A percentile compares a stretch with the other conserved stretches of the same genome.
Conservation (phyloP, 2,113 vertebrate species). For the Malurus elegans region DNA sequence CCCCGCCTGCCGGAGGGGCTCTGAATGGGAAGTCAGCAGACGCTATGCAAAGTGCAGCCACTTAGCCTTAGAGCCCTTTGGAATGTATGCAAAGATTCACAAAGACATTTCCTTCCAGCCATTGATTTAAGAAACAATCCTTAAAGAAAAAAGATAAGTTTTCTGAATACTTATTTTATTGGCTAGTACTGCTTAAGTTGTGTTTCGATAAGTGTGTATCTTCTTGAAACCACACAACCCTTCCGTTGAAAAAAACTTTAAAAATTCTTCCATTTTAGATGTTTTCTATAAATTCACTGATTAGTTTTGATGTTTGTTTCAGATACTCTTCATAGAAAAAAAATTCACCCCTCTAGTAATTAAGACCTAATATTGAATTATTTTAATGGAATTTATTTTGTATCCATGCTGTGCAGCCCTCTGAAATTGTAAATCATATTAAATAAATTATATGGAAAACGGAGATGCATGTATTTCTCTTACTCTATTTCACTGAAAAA, state of each 20-base stretch:
- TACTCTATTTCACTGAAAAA: background rate
- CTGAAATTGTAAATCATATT: background rate
- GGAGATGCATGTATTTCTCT: background rate
- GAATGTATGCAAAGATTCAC: constrained; percentile 48
- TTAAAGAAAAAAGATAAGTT: background rate
- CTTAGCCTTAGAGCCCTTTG: constrained; percentile 42
- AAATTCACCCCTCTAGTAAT: accelerated
- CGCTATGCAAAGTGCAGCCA: constrained; percentile 51
- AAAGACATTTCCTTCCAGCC: constrained; percentile 40
- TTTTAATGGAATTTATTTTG: background rate
- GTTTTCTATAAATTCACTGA: background rate
- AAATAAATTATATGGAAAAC: background rate
- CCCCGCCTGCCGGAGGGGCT: constrained; percentile 36
- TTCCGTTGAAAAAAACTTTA: background rate
- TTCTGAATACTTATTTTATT: background rate
- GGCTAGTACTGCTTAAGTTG: background rate
- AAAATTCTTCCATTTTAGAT: background rate
- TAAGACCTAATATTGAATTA: background rate
- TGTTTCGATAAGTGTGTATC: background rate
- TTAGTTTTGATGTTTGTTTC: background rate
- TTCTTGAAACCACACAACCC: background rate
- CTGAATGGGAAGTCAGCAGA: constrained; percentile 66
- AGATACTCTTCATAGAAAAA: background rate
- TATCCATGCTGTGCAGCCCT: accelerated
- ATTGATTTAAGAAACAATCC: constrained; percentile 23